Percentiles rank a stretch among this genome's conserved stretches.
Evolutionary conservation across 2,797 vertebrate species (phyloP).

Genomic region (Anas acuta): DNA sequence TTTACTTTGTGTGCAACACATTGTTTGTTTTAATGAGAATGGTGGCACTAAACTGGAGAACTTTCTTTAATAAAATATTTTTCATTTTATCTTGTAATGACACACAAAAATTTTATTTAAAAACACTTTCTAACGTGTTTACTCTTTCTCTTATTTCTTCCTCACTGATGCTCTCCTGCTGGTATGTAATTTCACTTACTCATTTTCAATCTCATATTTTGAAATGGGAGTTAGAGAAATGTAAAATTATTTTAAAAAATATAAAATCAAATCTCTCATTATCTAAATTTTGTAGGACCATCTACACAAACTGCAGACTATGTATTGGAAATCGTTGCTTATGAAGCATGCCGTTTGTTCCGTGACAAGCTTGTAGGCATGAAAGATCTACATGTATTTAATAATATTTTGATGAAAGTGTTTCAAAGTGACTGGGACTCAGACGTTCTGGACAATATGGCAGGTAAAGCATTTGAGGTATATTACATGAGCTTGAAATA

Average conservation of each 20-base stretch:
- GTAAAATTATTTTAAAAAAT: background rate
- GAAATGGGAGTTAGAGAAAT: background rate
- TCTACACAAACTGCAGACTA: conserved; percentile 82
- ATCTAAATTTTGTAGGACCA: conserved; percentile 69
- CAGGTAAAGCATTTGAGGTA: conserved; percentile 80
- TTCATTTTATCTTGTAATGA: background rate
- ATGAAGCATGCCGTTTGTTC: conserved; percentile 91
- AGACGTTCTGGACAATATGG: conserved; percentile 87
- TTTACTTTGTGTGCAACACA: background rate
- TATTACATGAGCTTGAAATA: background rate
- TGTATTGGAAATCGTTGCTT: conserved; percentile 90
- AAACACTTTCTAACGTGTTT: conserved; percentile 19
- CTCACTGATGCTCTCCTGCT: conserved; percentile 55
- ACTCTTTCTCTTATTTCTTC: conserved; percentile 60
- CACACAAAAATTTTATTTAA: background rate
- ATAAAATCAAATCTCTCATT: background rate
- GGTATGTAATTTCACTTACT: conserved; percentile 79
- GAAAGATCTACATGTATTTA: conserved; percentile 89
- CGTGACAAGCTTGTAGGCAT: conserved; percentile 90
- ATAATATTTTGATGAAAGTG: conserved; percentile 90
- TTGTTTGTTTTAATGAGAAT: background rate
- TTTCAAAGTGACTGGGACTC: conserved; percentile 92
- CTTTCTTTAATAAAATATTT: background rate
- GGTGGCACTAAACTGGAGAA: background rate
- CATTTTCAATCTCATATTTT: conserved; percentile 36